A percentile compares a stretch with the other conserved stretches of the same genome.
phyloP scores from a whole-genome alignment of 2,888 invertebrate genomes.

The Agriopis aurantiaria region DNA sequence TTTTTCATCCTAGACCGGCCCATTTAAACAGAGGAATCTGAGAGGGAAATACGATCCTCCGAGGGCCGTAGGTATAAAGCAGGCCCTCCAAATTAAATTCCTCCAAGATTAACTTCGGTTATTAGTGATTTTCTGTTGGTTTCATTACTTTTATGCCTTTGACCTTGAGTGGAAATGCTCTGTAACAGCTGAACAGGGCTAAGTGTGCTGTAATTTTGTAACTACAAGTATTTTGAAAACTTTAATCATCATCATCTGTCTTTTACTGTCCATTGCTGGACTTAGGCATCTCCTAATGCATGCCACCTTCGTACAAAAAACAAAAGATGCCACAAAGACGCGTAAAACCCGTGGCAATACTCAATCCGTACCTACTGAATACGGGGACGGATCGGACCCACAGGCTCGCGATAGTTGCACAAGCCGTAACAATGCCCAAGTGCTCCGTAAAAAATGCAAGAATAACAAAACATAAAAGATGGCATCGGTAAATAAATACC shows the following conservation, averaged over 20 bases:
- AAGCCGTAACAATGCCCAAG: too few species aligned
- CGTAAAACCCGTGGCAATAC: too few species aligned
- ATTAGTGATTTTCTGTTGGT: slow-evolving; percentile 39
- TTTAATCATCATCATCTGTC: background rate
- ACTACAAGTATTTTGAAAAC: background rate
- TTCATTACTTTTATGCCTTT: slow-evolving; percentile 29
- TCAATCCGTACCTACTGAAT: too few species aligned
- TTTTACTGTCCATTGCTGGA: too few species aligned
- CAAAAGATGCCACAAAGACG: too few species aligned
- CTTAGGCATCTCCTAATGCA: background rate
- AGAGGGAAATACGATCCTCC: slow-evolving; percentile 31
- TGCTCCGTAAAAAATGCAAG: too few species aligned
- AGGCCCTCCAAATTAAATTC: slow-evolving; percentile 45
- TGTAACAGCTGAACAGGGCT: background rate
- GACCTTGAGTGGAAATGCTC: slow-evolving; percentile 11
- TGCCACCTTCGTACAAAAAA: too few species aligned
- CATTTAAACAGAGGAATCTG: slow-evolving; percentile 35
- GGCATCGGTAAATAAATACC: too few species aligned
- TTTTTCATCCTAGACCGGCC: slow-evolving; percentile 10
- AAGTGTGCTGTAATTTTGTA: background rate
- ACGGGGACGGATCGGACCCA: too few species aligned
- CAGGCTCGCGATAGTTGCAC: too few species aligned
- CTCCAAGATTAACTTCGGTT: slow-evolving; percentile 41
- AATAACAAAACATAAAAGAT: too few species aligned
- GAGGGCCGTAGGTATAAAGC: slow-evolving; percentile 25